These are phyloP conservation scores for Sparus aurata DNA, from an alignment of 2,797 vertebrate species.

Conservation along the genomic window DNA sequence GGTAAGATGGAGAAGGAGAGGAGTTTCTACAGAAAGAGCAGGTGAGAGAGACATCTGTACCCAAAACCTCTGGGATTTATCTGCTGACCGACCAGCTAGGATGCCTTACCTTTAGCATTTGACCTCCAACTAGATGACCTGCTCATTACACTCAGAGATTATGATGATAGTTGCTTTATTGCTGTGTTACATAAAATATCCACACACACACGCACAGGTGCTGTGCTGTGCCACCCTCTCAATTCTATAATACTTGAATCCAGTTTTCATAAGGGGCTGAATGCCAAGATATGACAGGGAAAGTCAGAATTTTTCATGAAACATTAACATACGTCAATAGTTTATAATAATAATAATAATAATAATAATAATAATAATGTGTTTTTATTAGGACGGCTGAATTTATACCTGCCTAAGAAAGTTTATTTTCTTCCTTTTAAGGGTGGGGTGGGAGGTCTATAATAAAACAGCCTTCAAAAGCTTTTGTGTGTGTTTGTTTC, in stretches of 20 bases:
- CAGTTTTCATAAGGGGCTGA: slow-evolving; percentile 12
- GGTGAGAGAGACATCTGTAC: slow-evolving; percentile 25
- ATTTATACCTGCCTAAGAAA: not conserved
- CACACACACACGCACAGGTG: not conserved
- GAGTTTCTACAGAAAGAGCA: not conserved
- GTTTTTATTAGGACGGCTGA: too few relatives aligned
- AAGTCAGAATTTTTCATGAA: slow-evolving; percentile 21
- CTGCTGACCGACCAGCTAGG: slow-evolving; percentile 30
- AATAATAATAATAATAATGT: too few relatives aligned
- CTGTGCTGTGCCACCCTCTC: not conserved
- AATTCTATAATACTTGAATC: slow-evolving; percentile 19
- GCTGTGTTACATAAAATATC: slow-evolving; percentile 38
- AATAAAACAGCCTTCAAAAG: not conserved
- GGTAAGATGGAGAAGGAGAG: not conserved
- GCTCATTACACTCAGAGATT: slow-evolving; percentile 37
- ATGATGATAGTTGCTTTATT: slow-evolving; percentile 42
- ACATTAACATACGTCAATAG: not conserved
- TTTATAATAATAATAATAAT: too few relatives aligned
- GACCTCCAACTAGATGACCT: slow-evolving; percentile 49
- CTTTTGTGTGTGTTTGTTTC: slow-evolving; percentile 6
- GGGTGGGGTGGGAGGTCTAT: not conserved
- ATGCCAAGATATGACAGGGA: slow-evolving; percentile 8
- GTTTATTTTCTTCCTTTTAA: not conserved
- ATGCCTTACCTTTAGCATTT: slow-evolving; percentile 52
- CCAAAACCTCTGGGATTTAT: slow-evolving; percentile 16